Base-by-base conservation (phyloP, 1,140 invertebrate species). In the Cyclargus thomasi region DNA sequence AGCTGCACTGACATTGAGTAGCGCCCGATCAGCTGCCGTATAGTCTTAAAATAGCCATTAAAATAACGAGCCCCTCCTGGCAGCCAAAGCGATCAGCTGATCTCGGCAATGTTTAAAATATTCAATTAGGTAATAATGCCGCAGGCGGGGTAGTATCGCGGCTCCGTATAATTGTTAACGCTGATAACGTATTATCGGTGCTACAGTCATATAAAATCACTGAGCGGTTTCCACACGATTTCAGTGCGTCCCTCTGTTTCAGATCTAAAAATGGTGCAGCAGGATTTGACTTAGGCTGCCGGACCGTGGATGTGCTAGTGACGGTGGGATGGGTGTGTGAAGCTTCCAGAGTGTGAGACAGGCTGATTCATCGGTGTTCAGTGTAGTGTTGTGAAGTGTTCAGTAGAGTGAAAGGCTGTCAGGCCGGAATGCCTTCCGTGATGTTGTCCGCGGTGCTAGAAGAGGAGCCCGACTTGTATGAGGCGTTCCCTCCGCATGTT, bases 401-500 rank as follows among this genome's bases (percentile, higher is more conserved):
- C 83, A 86, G 83, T 86, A 79, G 80, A 81, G 81, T 83, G 83
- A 78, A 74, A 78, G 84, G 77, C 79, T 66, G 73, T 78, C 67
- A 70, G 77, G 78, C 78, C 85, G 86, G 82, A 71, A 91, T 91
- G 90, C 90, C 90, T 78, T 86, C 90, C 74, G 82, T 82, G 69
- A 91, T 91, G 86, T 89, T 92, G 91, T 90, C 92, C 55, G 90
- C 91, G 77, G 93, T 92, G 79, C 90, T 94, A 74, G 94, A 94
- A 91, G 94, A 95, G 89, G 93, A 95, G 87, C 92, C 92, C 67
- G 94, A 95, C 83, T 90, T 94, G 69, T 94, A 95, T 74, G 94
- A 95, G 82, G 93, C 92, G 62, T 95, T 94, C 83, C 93, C 94
- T 68, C 93, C 94, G 39, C 94, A 95, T 86, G 94, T 95, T 70